Percentiles rank a stretch among this genome's conserved stretches.
phyloP scores from a whole-genome alignment of 2,113 vertebrate genomes.

The Epinephelus moara region DNA sequence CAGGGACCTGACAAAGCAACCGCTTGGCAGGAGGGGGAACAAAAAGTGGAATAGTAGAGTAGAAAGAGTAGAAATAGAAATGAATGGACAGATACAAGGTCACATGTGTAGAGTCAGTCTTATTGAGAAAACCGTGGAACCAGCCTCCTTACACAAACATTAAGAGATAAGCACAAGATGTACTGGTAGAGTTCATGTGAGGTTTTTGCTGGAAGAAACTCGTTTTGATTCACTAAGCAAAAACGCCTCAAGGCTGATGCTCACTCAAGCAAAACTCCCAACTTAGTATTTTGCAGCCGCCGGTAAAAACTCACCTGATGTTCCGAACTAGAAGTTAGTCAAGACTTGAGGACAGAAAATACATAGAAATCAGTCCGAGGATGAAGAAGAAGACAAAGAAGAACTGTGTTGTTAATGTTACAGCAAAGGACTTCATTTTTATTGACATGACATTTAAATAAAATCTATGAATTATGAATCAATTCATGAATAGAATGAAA shows the following conservation, averaged over 20 bases:
- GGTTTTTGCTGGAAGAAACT: not conserved
- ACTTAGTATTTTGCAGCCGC: not conserved
- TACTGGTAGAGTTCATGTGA: not conserved
- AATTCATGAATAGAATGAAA: not conserved
- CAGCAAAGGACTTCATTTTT: too few species aligned
- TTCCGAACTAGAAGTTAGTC: not conserved
- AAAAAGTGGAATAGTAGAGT: too few species aligned
- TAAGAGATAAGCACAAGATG: not conserved
- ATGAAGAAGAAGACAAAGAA: too few species aligned
- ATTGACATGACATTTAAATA: not conserved
- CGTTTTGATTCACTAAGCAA: slow-evolving; percentile 1
- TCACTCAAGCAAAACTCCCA: not conserved
- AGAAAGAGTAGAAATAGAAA: too few species aligned
- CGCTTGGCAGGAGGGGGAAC: too few species aligned
- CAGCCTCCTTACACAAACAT: slow-evolving; percentile 5
- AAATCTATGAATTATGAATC: not conserved
- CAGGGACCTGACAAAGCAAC: too few species aligned
- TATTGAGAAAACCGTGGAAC: not conserved
- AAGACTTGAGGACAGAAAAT: not conserved
- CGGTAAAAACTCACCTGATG: not conserved
- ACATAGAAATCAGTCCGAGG: not conserved
- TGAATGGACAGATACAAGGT: too few species aligned
- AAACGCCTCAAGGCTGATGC: not conserved
- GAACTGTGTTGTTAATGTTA: not conserved
- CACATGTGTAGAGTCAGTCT: not conserved